phyloP scores from a whole-genome alignment of 2,113 vertebrate species.

The Pelecanus crispus region DNA sequence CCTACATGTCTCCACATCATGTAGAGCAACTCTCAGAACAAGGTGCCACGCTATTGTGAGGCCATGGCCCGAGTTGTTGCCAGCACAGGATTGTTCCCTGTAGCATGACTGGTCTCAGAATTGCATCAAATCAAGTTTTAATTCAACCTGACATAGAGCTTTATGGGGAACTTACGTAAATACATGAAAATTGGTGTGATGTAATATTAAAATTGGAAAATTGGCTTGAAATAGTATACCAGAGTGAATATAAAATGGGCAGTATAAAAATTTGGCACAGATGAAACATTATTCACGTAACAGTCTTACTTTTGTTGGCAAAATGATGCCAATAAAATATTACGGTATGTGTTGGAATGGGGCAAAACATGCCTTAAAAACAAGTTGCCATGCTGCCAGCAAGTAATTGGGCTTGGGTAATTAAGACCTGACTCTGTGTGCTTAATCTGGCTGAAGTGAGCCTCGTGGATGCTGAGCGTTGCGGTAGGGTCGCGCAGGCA shows the following conservation, averaged over 20 bases:
- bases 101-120: neutral
- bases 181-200: neutral
- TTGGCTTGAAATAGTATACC: neutral
- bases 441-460: neutral
- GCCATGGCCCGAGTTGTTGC: neutral
- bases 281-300: neutral
- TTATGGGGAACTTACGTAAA: neutral
- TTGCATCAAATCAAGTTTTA: neutral
- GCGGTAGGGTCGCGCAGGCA: rapidly evolving
- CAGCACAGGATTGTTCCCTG: neutral
- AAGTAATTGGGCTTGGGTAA: neutral
- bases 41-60: neutral
- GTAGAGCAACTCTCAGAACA: neutral
- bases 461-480: rapidly evolving
- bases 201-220: constrained; percentile 19
- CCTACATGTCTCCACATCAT: neutral
- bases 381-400: neutral
- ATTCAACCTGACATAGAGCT: neutral
- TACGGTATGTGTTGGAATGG: neutral
- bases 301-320: constrained; percentile 8
- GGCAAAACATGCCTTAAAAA: neutral
- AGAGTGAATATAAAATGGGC: neutral
- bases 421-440: neutral
- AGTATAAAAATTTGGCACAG: neutral
- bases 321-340: constrained; percentile 9